Evolutionary conservation across 2,113 vertebrate species (phyloP), one percentile per base, ranked within the genome.

Genomic region (Rana temporaria): DNA sequence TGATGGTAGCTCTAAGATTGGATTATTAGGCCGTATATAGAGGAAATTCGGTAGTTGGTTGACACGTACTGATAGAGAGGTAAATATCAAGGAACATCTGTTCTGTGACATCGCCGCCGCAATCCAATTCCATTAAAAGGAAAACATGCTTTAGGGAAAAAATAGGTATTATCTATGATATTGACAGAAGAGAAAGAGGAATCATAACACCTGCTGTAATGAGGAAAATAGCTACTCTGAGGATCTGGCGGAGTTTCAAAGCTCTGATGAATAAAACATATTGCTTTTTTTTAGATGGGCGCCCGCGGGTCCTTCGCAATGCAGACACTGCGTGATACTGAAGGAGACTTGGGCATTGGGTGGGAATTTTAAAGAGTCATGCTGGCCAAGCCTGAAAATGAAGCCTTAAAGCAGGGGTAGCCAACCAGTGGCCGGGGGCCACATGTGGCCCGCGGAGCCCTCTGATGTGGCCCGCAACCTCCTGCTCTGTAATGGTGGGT

Each of bases 141-240:
- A 62, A 53, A 72, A 73, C 79, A 56, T n/a, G 69, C 30, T 72
- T 64, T 14, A n/a, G 68, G 79, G 38, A 55, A 60, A 64, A 72
- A 72, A 73, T 69, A 65, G 68, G 68, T 81, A 81, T 81, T 81
- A 81, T 81, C 57, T 72, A 72, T 72, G 79, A 72, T 71, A 63
- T 71, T 81, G 66, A 81, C 57, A 63, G 67, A 62, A 81, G 68
- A 72, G 52, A 70, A 81, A 30, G 59, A 53, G 70, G 69, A 62
- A 55, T 38, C 20, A 73, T 73, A 80, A 53, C 69, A 72, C 59
- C 79, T 63, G 56, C 79, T 81, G 69, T 72, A 81, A 71, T 73
- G 38, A 63, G 59, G 59, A 24, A 55, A 18, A 65, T 59, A 63
- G 63, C 53, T 42, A 70, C 79, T 71, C 20, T 20, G 34, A 81